Conservation (phyloP, 1,140 invertebrate genomes). For the Achatina immaculata region DNA sequence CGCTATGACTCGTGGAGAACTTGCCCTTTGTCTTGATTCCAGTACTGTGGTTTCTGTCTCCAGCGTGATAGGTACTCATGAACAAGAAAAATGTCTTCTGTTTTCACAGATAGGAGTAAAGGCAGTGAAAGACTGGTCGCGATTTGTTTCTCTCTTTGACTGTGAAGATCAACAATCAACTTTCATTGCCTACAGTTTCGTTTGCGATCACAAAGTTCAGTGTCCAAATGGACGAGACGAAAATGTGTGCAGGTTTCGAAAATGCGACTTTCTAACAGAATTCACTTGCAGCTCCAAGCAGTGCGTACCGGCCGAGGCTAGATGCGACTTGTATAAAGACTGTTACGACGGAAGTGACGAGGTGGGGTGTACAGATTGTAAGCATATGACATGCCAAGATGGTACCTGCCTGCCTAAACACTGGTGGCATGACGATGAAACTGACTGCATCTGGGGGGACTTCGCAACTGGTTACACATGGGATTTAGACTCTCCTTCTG, state of each 20-base stretch:
- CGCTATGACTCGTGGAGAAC: not conserved
- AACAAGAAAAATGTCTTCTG: not conserved
- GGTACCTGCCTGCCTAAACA: not conserved
- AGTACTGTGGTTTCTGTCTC: not conserved
- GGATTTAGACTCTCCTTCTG: not conserved
- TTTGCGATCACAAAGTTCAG: not conserved
- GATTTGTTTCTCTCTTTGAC: not conserved
- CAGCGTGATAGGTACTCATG: not conserved
- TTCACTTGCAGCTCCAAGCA: constrained; percentile 12
- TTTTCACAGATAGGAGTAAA: not conserved
- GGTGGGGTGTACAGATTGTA: not conserved
- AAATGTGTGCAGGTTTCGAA: not conserved
- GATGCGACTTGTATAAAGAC: constrained; percentile 19
- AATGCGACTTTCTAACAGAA: not conserved
- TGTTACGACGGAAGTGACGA: constrained; percentile 16
- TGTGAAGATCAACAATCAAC: not conserved
- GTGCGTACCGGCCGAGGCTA: not conserved
- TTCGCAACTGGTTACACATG: too few relatives aligned
- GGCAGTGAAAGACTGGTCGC: not conserved
- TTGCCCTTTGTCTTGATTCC: not conserved
- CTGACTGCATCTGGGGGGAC: not conserved
- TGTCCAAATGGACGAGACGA: constrained; percentile 9
- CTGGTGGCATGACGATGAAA: constrained; percentile 8
- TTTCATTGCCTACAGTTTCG: not conserved
- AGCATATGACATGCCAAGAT: not conserved